Conservation (phyloP, 2,797 vertebrate genomes). For the Tokudaia tokunoshimensis region DNA sequence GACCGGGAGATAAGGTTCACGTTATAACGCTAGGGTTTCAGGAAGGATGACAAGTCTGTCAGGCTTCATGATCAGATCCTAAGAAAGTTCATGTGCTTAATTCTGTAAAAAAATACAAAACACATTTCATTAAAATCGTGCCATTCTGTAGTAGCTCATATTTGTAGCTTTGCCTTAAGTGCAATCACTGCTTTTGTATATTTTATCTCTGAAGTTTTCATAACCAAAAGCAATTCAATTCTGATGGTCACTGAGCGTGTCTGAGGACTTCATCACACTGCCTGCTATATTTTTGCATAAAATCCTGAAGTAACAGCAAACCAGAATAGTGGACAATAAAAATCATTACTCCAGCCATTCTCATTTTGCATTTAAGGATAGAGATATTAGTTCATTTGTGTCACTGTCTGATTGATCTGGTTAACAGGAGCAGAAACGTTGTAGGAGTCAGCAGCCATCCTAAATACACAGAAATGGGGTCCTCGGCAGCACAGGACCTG, state of each 20-base stretch:
- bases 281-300: background rate
- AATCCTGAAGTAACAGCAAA: background rate
- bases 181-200: background rate
- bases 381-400: background rate
- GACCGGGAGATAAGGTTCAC: background rate
- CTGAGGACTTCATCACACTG: background rate
- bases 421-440: background rate
- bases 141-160: background rate
- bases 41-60: background rate
- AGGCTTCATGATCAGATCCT: background rate
- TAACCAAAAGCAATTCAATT: background rate
- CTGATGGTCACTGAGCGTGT: background rate
- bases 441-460: background rate
- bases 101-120: background rate
- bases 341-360: background rate
- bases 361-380: background rate
- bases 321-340: background rate
- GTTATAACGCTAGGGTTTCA: background rate
- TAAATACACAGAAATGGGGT: background rate
- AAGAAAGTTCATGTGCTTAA: background rate
- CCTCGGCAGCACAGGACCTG: background rate
- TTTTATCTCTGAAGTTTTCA: conserved; percentile 16
- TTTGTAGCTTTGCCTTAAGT: background rate
- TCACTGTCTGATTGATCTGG: background rate
- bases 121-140: background rate